Base-by-base conservation (phyloP, 1,140 invertebrate species). In the Drosophila sturtevanti region DNA sequence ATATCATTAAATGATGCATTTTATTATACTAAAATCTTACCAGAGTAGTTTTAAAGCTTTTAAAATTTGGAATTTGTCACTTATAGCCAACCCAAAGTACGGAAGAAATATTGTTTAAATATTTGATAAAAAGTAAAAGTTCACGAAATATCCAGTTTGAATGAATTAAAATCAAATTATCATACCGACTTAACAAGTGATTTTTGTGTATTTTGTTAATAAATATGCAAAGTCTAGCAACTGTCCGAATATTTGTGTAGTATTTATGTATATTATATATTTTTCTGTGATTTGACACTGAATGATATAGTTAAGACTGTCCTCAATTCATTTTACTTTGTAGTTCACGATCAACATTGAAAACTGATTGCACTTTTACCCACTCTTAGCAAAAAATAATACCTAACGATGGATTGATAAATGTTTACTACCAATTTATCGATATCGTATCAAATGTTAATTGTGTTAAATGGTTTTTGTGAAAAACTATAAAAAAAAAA, bases 351-450 rank as follows among this genome's bases (percentile, higher is more conserved):
- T 18, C 73, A 77, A 18, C 58, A 59, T 24, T 41, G 52, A 55
- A 62, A 84, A 58, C 70, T 62, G 64, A 71, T 65, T 72, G 61
- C 54, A 78, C 64, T 78, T 75, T 69, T 72, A 69, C 69, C 18
- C 16, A 7, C 37, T 35, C 16, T 21, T 14, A 10, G 11, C 31
- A 5, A 0, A 18, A 59, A 14, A n/a, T 14, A 72, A 55, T 72
- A 55, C 16, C 6, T 14, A 1, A 14, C 7, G 38, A 41, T 7
- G 51, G 55, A 21, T 58, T 38, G 12, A 48, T 34, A 37, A 51
- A 64, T 41, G 37, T 37, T 21, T 31, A 41, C n/a, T n/a, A n/a
- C n/a, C n/a, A n/a, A n/a, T n/a, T n/a, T n/a, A n/a, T n/a, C n/a
- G n/a, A n/a, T n/a, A n/a, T n/a, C n/a, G n/a, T n/a, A n/a, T 68